Conservation (phyloP, 2,113 vertebrate genomes). For the Indri indri region DNA sequence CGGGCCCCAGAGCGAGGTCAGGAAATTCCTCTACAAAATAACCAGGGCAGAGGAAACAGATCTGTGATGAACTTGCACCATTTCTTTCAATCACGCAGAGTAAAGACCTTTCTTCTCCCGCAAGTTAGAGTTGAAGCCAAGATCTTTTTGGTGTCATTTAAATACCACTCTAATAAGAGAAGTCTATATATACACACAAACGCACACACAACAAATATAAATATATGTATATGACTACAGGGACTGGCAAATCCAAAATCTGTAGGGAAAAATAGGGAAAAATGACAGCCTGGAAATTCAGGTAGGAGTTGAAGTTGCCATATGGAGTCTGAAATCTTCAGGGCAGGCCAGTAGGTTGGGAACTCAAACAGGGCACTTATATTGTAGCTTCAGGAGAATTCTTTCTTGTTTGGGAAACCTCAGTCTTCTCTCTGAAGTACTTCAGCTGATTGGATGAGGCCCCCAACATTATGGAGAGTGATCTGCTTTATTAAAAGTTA, state of each 20-base stretch:
- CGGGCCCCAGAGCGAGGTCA: background rate
- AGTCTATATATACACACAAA: background rate
- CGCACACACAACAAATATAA: too few species aligned
- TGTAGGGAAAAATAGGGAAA: too few species aligned
- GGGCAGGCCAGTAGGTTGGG: background rate
- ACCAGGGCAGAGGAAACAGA: background rate
- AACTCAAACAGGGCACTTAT: too few species aligned
- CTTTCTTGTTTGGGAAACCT: background rate
- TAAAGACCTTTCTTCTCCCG: background rate
- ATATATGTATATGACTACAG: too few species aligned
- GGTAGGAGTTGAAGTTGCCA: background rate
- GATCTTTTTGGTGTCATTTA: background rate
- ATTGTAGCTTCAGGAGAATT: background rate
- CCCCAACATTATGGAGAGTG: rapidly evolving
- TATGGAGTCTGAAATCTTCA: background rate
- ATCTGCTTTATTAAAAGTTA: background rate
- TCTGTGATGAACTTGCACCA: background rate
- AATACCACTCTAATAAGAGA: background rate
- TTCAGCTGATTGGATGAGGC: background rate
- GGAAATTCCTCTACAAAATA: background rate
- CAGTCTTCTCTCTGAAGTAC: background rate
- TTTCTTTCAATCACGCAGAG: background rate
- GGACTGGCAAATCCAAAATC: background rate
- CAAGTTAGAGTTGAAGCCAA: background rate
- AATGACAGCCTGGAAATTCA: background rate